phyloP scores from a whole-genome alignment of 2,797 vertebrate species.

The Gambelia wislizenii region DNA sequence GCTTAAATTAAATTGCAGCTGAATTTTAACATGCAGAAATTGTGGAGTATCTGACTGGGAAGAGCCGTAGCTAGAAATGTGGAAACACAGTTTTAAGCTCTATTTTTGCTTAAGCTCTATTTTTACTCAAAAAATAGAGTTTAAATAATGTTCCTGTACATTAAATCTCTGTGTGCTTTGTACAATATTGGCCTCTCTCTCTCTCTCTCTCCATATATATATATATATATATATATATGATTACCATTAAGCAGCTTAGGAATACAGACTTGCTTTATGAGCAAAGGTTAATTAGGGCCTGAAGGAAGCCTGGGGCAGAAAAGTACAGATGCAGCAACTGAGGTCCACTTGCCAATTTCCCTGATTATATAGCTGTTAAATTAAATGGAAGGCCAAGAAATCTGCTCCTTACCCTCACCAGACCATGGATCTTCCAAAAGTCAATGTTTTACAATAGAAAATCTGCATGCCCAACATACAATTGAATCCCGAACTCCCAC shows the following conservation, averaged over 20 bases:
- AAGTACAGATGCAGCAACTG: constrained; percentile 40
- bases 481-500: constrained; percentile 4
- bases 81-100: constrained; percentile 15
- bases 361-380: constrained; percentile 19
- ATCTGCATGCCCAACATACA: constrained; percentile 17
- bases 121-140: constrained; percentile 33
- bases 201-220: background rate
- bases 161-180: background rate
- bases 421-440: constrained; percentile 27
- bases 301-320: constrained; percentile 56
- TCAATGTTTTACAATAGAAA: constrained; percentile 15
- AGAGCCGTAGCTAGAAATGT: constrained; percentile 12
- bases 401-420: constrained; percentile 1
- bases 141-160: background rate
- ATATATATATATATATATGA: constrained; percentile 31
- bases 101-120: constrained; percentile 6
- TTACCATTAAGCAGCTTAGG: constrained; percentile 47
- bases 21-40: constrained; percentile 16
- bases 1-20: background rate
- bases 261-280: constrained; percentile 34
- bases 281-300: constrained; percentile 65
- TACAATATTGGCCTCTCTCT: constrained; percentile 8
- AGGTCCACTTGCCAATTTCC: constrained; percentile 19
- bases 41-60: background rate
- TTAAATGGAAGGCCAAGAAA: constrained; percentile 22